Evolutionary conservation across 1,140 invertebrate genomes (phyloP), one percentile per base, ranked within the genome.

Genomic region (Drosophila auraria): DNA sequence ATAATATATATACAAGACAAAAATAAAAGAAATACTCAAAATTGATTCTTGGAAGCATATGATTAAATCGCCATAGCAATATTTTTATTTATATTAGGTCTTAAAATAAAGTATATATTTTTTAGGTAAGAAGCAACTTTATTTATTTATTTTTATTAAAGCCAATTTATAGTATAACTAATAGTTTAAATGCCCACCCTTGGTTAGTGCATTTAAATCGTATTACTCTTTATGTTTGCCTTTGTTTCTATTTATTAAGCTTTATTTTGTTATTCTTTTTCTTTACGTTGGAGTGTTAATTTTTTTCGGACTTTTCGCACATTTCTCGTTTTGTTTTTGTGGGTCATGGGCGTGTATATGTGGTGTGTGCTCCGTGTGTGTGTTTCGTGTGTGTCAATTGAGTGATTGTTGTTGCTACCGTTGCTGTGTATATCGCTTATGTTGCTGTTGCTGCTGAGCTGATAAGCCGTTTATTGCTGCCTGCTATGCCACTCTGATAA

Each of bases 391-490:
- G 56, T 81, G 78, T 65, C 61, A 63, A 61, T 77, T 64, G 58
- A 70, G 49, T 65, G 33, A 72, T 74, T 70, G 50, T 49, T 71
- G 66, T 56, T 72, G 40, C 40, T 42, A n/a, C 11, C 44, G 23
- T 54, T 40, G 73, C 2, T 57, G 33, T 20, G 14, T 20, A 40
- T 66, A 20, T 60, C 45, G 36, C 9, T 62, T 60, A 47, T 62
- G 61, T 45, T 54, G 62, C 53, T 75, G 60, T 27, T 77, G 57
- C 45, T 54, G 38, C 61, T 57, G 44, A 51, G 60, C 53, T 83
- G 83, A 87, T 87, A 83, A 87, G 76, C 76, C 64, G 66, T 83
- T 83, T 80, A 82, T 87, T 77, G 59, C 53, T 68, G 51, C 53
- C 60, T 40, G 69, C 64, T 57, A 40, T 38, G 33, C 25, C 44